phyloP scores from a whole-genome alignment of 2,113 vertebrate genomes.

The Ammodytes dubius region DNA sequence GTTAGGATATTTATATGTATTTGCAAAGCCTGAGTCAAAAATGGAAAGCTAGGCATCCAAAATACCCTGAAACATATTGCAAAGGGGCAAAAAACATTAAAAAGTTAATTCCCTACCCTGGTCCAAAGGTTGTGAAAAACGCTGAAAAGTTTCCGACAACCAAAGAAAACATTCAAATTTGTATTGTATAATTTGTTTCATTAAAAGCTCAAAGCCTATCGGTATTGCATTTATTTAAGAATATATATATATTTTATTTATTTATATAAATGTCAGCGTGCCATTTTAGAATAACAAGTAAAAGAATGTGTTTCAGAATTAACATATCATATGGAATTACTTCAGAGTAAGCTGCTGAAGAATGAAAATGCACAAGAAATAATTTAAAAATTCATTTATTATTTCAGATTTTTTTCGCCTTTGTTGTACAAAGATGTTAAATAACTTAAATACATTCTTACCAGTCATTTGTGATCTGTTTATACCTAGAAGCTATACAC shows the following conservation, averaged over 20 bases:
- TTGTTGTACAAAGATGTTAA: constrained; percentile 99
- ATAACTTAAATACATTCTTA: constrained; percentile 99
- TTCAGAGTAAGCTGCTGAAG: background rate
- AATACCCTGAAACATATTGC: too few relatives aligned
- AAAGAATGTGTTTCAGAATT: background rate
- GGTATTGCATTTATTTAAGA: background rate
- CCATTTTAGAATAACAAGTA: background rate
- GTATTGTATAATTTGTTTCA: background rate
- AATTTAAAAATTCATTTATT: constrained; percentile 99
- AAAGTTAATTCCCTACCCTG: too few relatives aligned
- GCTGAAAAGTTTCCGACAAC: background rate
- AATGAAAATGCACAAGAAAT: constrained; percentile 68
- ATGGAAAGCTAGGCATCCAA: too few relatives aligned
- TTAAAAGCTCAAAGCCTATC: background rate
- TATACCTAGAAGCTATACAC: constrained; percentile 98
- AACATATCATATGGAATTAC: background rate
- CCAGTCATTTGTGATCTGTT: constrained; percentile 98
- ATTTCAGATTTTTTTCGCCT: constrained; percentile 95
- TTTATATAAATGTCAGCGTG: background rate
- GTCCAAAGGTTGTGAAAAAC: too few relatives aligned
- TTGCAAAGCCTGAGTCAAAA: too few relatives aligned
- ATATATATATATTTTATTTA: too few relatives aligned
- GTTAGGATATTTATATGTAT: too few relatives aligned
- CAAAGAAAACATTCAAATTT: background rate
- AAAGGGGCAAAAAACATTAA: too few relatives aligned